Evolutionary conservation across 2,113 vertebrate species (phyloP), one percentile per base, ranked within the genome.

Genomic region (Rissa tridactyla): DNA sequence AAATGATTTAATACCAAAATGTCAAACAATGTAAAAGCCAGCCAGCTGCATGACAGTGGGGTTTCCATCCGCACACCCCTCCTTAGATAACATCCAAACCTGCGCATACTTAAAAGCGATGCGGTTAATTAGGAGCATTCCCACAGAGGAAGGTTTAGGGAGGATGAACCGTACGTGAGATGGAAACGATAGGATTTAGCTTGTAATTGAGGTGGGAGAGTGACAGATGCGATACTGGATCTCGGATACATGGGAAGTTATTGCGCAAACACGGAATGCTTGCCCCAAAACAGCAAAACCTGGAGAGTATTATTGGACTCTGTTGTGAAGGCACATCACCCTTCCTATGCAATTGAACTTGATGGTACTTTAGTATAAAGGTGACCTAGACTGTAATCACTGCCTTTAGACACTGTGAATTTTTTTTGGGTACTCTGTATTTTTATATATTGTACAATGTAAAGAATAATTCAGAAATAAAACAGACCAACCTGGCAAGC

Each of bases 341-440:
- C 98, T 98, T 99, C 99, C 99, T 99, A 99, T 99, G 99, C 99
- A 99, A 99, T 98, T 95, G 90, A 98, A 95, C 97, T 98, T 98
- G 98, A 98, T 98, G 98, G 98, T 98, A 98, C 98, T 98, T 99
- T 98, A 98, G 98, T 93, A 98, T 98, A 98, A 97, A 97, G 98
- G 98, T 98, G 97, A 98, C 98, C 98, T 98, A 98, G 98, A 99
- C 98, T 98, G 98, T 99, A 99, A 99, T 98, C 98, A 99, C 99
- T 99, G 99, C 99, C 99, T 99, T 99, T 99, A 99, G 98, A 99
- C 99, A 99, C 99, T 99, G 99, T 99, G 99, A 99, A 99, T 99
- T 99, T 98, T 98, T 96, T 95, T 88, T 1, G 93, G 98, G 97
- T 99, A 99, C 98, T 98, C 98, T 99, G 98, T 99, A 99, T 99